These are phyloP conservation scores for Nomada hirtipes DNA, from an alignment of 2,888 invertebrate species.

Conservation along the genomic window DNA sequence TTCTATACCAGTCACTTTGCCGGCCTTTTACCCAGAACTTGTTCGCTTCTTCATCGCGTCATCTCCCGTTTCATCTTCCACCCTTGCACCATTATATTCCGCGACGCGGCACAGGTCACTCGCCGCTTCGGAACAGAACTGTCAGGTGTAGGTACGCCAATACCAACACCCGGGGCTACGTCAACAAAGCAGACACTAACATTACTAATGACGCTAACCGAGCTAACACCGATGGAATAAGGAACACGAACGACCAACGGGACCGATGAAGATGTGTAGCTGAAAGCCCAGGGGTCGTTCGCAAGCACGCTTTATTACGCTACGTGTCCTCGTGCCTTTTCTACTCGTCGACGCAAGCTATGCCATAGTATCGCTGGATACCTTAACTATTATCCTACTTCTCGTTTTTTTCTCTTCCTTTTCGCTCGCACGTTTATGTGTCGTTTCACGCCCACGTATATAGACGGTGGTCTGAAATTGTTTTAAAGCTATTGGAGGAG, in stretches of 20 bases:
- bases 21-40: slow-evolving; percentile 25
- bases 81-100: slow-evolving; percentile 40
- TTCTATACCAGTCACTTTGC: slow-evolving; percentile 41
- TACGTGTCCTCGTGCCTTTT: slow-evolving; percentile 73
- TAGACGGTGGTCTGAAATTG: background rate
- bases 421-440: background rate
- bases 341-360: slow-evolving; percentile 56
- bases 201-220: slow-evolving; percentile 51
- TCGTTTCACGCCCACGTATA: background rate
- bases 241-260: slow-evolving; percentile 22
- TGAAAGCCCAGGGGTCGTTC: slow-evolving; percentile 45
- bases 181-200: slow-evolving; percentile 41
- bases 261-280: slow-evolving; percentile 47
- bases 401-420: background rate
- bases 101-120: slow-evolving; percentile 42
- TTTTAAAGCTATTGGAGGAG: too few species aligned
- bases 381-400: slow-evolving; percentile 63
- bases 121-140: slow-evolving; percentile 33
- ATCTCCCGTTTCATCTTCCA: slow-evolving; percentile 59
- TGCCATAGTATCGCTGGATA: slow-evolving; percentile 65
- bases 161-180: slow-evolving; percentile 24
- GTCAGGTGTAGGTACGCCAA: slow-evolving; percentile 16
- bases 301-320: slow-evolving; percentile 76
- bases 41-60: slow-evolving; percentile 26
- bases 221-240: slow-evolving; percentile 30